Percentiles rank a stretch among this genome's conserved stretches.
These are phyloP conservation scores for Protomyctophum bolini DNA, from an alignment of 2,113 vertebrate species.

Conservation along the genomic window DNA sequence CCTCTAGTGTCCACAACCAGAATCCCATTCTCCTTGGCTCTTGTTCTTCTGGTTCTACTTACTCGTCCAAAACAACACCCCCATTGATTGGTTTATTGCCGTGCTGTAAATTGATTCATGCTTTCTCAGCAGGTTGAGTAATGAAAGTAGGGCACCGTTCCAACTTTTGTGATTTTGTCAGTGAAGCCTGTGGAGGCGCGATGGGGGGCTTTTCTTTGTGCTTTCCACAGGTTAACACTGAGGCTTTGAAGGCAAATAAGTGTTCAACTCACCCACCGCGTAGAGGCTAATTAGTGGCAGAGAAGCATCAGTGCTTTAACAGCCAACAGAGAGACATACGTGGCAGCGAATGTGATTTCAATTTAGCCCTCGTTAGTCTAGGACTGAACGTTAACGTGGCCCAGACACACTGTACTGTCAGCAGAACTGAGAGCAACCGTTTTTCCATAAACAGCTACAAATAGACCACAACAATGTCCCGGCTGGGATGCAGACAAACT, in stretches of 20 bases:
- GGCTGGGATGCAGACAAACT: constrained; percentile 28
- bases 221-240: constrained; percentile 7
- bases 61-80: constrained; percentile 2
- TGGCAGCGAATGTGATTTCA: constrained; percentile 48
- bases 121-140: constrained; percentile 13
- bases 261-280: constrained; percentile 19
- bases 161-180: constrained; percentile 19
- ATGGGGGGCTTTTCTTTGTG: constrained; percentile 4
- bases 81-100: constrained; percentile 16
- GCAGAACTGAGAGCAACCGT: constrained; percentile 49
- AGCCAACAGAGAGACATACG: constrained; percentile 17
- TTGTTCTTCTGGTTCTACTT: neutral
- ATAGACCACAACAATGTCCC: constrained; percentile 53
- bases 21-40: neutral
- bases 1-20: constrained; percentile 48
- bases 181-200: neutral
- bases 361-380: constrained; percentile 37
- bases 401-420: constrained; percentile 45
- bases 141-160: constrained; percentile 18
- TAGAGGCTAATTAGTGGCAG: constrained; percentile 29
- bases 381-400: constrained; percentile 41
- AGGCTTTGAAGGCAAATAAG: constrained; percentile 4
- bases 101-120: constrained; percentile 9
- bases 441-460: constrained; percentile 60
- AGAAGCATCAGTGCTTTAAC: constrained; percentile 28